These are phyloP conservation scores for Drosophila paramelanica DNA, from an alignment of 2,888 invertebrate genomes.

Conservation along the genomic window DNA sequence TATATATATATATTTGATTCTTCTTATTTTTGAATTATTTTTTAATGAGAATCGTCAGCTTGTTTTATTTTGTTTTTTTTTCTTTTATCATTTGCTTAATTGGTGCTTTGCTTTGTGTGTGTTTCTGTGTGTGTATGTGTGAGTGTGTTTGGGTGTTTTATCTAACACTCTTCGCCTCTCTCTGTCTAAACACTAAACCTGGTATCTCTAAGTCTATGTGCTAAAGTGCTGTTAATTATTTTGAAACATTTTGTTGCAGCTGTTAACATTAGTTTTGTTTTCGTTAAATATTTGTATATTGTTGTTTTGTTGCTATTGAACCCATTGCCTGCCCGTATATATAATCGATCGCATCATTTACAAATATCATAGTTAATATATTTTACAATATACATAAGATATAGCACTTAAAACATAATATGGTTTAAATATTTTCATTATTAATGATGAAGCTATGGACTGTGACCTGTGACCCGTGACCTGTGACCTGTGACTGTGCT, in stretches of 20 bases:
- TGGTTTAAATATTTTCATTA: constrained; percentile 4
- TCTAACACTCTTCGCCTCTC: constrained; percentile 12
- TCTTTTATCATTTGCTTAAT: constrained; percentile 35
- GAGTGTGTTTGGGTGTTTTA: constrained; percentile 1
- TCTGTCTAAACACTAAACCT: constrained; percentile 32
- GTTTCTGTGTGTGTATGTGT: constrained; percentile 4
- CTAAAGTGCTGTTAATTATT: constrained; percentile 58
- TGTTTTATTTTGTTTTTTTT: constrained; percentile 20
- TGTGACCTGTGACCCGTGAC: background rate
- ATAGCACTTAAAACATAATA: constrained; percentile 33
- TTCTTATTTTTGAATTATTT: constrained; percentile 23
- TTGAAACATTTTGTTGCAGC: constrained; percentile 65
- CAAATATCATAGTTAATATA: constrained; percentile 43
- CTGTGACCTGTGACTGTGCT: background rate
- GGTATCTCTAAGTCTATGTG: constrained; percentile 55
- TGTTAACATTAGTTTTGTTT: constrained; percentile 51
- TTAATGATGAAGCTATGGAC: background rate
- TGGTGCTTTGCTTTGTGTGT: constrained; percentile 43
- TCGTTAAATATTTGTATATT: background rate
- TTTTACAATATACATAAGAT: constrained; percentile 55
- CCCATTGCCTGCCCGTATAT: constrained; percentile 18
- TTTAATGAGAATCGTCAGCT: constrained; percentile 63
- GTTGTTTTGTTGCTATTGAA: constrained; percentile 13
- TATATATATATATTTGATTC: constrained; percentile 27
- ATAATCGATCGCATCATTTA: constrained; percentile 22